Evolutionary conservation across 2,113 vertebrate species (phyloP).

Genomic region (Passer montanus): DNA sequence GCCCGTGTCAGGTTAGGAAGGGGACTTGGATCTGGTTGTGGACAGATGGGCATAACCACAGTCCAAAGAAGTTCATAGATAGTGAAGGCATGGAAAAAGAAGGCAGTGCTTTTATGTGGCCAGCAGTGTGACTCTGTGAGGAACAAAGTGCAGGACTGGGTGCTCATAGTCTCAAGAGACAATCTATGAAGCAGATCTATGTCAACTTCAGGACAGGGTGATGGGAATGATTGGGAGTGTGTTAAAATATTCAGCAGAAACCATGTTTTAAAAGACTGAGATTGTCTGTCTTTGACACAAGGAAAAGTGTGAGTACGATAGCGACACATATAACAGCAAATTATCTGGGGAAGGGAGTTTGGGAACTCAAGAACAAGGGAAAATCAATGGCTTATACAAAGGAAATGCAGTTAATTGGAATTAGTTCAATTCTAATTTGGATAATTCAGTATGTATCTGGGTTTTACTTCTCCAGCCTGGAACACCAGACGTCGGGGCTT

Average conservation of each 20-base stretch:
- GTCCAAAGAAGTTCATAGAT: neutral
- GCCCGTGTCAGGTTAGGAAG: neutral
- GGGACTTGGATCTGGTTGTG: neutral
- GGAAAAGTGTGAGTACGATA: neutral
- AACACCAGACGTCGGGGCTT: neutral
- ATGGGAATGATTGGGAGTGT: neutral
- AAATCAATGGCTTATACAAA: constrained; percentile 3
- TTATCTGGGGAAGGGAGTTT: neutral
- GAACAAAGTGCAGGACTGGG: neutral
- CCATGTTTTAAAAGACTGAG: neutral
- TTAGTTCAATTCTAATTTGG: neutral
- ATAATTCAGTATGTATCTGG: neutral
- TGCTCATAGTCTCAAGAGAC: neutral
- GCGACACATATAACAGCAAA: neutral
- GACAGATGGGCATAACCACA: neutral
- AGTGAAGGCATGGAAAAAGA: neutral
- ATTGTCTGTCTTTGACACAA: neutral
- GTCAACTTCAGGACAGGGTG: neutral
- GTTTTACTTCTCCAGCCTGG: neutral
- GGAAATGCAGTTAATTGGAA: neutral
- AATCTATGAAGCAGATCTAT: neutral
- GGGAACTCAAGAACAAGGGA: neutral
- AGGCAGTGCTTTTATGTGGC: neutral
- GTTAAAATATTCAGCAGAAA: constrained; percentile 17
- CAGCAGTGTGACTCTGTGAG: rapidly evolving